phyloP scores from a whole-genome alignment of 1,140 invertebrate genomes.

The Drosophila biarmipes region DNA sequence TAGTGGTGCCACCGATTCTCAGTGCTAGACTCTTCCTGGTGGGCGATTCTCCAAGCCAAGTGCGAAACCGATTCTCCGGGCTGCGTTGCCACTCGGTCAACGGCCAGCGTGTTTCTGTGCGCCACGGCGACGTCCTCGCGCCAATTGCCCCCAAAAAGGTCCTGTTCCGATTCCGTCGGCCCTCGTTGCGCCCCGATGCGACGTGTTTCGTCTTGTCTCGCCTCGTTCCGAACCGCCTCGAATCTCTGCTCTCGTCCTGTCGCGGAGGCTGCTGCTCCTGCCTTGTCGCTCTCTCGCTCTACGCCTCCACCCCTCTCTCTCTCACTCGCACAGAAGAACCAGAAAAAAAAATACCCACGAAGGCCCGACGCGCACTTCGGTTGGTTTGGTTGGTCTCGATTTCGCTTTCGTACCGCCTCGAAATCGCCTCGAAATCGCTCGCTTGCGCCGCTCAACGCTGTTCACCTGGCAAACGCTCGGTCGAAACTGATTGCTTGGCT shows the following conservation, averaged over 20 bases:
- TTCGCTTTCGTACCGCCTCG: slow-evolving; percentile 17
- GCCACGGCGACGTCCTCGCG: slow-evolving; percentile 47
- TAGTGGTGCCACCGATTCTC: neutral
- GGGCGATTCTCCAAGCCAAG: neutral
- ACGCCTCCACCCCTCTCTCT: slow-evolving; percentile 18
- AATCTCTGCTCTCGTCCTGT: slow-evolving; percentile 27
- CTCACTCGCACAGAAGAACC: slow-evolving; percentile 34
- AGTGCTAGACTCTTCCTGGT: neutral
- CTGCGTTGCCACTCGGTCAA: slow-evolving; percentile 75
- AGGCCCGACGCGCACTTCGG: slow-evolving; percentile 21
- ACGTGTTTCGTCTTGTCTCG: slow-evolving; percentile 19
- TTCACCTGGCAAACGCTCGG: slow-evolving; percentile 75
- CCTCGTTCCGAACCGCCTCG: neutral
- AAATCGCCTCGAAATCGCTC: slow-evolving; percentile 23
- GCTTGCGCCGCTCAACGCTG: slow-evolving; percentile 36
- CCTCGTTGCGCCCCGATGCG: neutral
- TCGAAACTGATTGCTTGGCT: slow-evolving; percentile 50
- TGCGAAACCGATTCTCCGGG: slow-evolving; percentile 19
- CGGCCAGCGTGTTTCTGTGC: slow-evolving; percentile 70
- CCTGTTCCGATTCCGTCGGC: slow-evolving; percentile 1
- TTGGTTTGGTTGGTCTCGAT: slow-evolving; percentile 10
- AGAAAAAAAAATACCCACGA: slow-evolving; percentile 63
- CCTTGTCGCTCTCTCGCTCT: slow-evolving; percentile 9
- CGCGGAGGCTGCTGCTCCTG: slow-evolving; percentile 50
- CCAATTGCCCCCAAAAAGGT: slow-evolving; percentile 36